Percentiles rank a stretch among this genome's conserved stretches.
These are phyloP conservation scores for Aculops lycopersici DNA, from an alignment of 1,140 invertebrate genomes.

Conservation along the genomic window DNA sequence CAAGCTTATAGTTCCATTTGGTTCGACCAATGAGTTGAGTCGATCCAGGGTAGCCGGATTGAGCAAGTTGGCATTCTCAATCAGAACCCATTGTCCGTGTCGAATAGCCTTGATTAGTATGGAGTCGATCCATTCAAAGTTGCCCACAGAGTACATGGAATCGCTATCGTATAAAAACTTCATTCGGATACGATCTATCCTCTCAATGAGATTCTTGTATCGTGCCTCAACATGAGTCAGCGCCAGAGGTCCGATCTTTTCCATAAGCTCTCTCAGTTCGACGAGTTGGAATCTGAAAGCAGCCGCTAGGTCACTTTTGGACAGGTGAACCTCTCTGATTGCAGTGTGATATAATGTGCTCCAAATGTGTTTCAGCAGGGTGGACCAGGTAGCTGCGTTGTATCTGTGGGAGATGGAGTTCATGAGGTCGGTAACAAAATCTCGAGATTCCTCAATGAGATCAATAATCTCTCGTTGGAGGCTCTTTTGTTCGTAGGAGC, in stretches of 20 bases:
- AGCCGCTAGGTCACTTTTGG: neutral
- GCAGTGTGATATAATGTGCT: neutral
- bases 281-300: neutral
- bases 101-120: slow-evolving; percentile 51
- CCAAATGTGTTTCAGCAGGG: neutral
- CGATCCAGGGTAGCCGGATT: slow-evolving; percentile 80
- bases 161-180: neutral
- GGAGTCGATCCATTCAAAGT: slow-evolving; percentile 94
- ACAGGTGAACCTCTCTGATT: neutral
- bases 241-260: neutral
- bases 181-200: neutral
- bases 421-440: neutral
- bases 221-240: neutral
- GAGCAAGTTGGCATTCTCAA: slow-evolving; percentile 91
- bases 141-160: slow-evolving; percentile 21
- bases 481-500: slow-evolving; percentile 73
- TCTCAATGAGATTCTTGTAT: neutral
- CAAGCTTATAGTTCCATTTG: slow-evolving; percentile 50
- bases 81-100: slow-evolving; percentile 55
- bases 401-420: neutral
- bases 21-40: slow-evolving; percentile 73
- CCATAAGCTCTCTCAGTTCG: neutral
- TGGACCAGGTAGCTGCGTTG: neutral
- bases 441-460: neutral
- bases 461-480: neutral